Conservation (phyloP, 2,113 vertebrate genomes). For the Callaeas wilsoni region DNA sequence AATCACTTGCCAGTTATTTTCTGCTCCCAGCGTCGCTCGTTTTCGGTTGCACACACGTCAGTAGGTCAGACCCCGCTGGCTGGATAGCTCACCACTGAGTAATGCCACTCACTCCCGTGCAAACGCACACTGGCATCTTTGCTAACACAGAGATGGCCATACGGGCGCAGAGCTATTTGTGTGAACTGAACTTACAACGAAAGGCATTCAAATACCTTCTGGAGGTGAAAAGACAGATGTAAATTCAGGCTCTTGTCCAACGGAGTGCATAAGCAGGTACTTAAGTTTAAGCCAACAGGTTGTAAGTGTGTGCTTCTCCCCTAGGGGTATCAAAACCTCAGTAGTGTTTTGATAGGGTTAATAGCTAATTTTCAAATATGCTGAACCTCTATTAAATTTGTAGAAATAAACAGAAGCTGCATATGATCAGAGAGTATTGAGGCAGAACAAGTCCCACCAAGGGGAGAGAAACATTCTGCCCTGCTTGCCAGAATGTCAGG, state of each 20-base stretch:
- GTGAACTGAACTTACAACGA: neutral
- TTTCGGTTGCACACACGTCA: neutral
- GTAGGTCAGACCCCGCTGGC: neutral
- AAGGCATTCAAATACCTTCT: neutral
- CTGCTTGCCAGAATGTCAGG: neutral
- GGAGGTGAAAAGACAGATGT: neutral
- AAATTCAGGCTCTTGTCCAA: neutral
- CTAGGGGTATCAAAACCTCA: neutral
- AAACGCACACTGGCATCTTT: neutral
- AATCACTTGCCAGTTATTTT: neutral
- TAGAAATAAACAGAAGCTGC: neutral
- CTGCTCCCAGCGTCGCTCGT: neutral
- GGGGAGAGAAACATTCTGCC: neutral
- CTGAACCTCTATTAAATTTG: neutral
- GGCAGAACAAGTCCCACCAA: neutral
- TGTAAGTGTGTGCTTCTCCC: neutral
- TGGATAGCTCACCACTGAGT: neutral
- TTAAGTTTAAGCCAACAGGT: neutral
- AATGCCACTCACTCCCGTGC: neutral
- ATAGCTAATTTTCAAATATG: neutral
- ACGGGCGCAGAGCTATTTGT: neutral
- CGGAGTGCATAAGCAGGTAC: neutral
- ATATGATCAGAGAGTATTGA: neutral
- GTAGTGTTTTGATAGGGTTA: neutral
- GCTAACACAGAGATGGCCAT: neutral